A percentile compares a stretch with the other conserved stretches of the same genome.
These are phyloP conservation scores for Agrochola litura DNA, from an alignment of 2,888 invertebrate genomes.

Conservation along the genomic window DNA sequence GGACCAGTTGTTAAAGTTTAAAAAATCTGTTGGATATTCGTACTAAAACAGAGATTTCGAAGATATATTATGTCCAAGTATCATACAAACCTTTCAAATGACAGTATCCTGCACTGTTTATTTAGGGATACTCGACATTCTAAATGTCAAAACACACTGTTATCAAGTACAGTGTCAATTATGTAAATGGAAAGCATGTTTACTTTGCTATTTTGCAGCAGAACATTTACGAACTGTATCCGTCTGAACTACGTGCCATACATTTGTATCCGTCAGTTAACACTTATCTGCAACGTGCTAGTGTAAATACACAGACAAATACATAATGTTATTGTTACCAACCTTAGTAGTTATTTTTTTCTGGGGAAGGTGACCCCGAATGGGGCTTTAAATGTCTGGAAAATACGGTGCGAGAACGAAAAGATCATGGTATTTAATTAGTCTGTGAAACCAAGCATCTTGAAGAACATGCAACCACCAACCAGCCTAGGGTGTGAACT, in stretches of 20 bases:
- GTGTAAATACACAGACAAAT: background rate
- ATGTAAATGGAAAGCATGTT: conserved; percentile 23
- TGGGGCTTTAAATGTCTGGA: background rate
- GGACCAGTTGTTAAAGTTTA: background rate
- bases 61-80: background rate
- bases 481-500: too few relatives aligned
- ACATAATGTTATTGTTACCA: background rate
- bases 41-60: background rate
- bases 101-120: background rate
- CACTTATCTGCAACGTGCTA: conserved; percentile 24
- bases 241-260: conserved; percentile 36
- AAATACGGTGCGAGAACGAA: background rate
- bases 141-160: conserved; percentile 7
- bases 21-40: background rate
- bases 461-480: too few relatives aligned
- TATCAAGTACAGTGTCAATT: conserved; percentile 47
- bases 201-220: conserved; percentile 10
- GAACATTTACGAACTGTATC: conserved; percentile 24
- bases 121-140: background rate
- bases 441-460: background rate
- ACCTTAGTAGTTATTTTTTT: conserved; percentile 1
- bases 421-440: background rate
- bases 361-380: background rate
- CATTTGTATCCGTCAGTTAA: conserved; percentile 38
- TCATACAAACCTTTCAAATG: background rate